Conservation (phyloP, 2,113 vertebrate genomes). For the Ranitomeya imitator region DNA sequence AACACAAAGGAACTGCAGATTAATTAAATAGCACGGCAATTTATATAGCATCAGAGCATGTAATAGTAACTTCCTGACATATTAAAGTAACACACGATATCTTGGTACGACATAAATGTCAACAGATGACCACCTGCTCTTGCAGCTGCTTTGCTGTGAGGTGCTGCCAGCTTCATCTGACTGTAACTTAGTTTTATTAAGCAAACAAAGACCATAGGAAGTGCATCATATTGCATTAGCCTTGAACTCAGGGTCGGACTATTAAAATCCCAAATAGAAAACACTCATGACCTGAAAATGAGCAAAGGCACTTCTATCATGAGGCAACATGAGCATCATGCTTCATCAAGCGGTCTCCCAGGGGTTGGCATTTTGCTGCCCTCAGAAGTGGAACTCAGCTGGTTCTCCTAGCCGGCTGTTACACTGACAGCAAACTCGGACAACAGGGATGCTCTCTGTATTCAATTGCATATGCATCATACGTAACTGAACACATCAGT, state of each 20-base stretch:
- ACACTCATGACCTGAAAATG: not conserved
- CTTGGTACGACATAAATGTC: constrained; percentile 1
- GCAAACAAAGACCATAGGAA: not conserved
- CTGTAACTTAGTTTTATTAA: constrained; percentile 1
- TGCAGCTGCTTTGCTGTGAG: constrained; percentile 24
- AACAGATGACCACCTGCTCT: not conserved
- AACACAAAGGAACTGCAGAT: not conserved
- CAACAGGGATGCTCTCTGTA: too few species aligned
- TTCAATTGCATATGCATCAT: too few species aligned
- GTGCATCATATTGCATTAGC: not conserved
- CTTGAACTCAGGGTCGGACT: not conserved
- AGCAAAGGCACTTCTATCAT: too few species aligned
- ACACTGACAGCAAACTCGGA: too few species aligned
- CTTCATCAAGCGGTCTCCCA: too few species aligned
- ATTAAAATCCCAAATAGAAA: not conserved
- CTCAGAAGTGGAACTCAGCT: too few species aligned
- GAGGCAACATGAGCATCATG: too few species aligned
- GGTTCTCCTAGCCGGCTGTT: too few species aligned
- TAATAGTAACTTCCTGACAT: not conserved
- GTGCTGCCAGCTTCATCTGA: not conserved
- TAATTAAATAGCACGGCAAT: not conserved
- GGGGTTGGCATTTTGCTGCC: too few species aligned
- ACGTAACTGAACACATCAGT: too few species aligned
- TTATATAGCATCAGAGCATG: not conserved
- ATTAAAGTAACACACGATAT: not conserved